phyloP scores from a whole-genome alignment of 2,888 invertebrate genomes.

The Drosophila diplacantha region DNA sequence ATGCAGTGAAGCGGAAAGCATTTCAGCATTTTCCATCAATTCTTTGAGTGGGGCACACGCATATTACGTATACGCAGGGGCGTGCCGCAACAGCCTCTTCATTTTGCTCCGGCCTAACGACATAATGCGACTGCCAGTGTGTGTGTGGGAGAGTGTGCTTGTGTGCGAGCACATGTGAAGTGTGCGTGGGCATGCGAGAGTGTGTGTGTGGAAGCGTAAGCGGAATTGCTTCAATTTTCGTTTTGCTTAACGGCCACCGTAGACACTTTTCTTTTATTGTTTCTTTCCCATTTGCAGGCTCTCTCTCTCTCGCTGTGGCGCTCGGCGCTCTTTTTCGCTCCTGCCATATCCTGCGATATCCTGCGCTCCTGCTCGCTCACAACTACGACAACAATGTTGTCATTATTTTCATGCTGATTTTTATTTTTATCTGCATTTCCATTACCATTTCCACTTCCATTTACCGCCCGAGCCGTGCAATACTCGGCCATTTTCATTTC shows the following conservation, averaged over 20 bases:
- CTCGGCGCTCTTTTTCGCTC: constrained; percentile 20
- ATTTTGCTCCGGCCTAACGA: constrained; percentile 67
- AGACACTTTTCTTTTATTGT: constrained; percentile 74
- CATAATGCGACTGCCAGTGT: constrained; percentile 47
- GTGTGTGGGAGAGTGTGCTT: constrained; percentile 22
- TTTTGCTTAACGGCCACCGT: constrained; percentile 69
- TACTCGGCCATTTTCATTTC: constrained; percentile 34
- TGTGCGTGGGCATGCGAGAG: constrained; percentile 15
- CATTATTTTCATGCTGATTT: constrained; percentile 73
- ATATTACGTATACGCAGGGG: constrained; percentile 68
- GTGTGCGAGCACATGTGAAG: constrained; percentile 17
- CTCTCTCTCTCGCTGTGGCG: not conserved
- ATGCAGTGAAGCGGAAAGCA: constrained; percentile 72
- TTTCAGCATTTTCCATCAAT: constrained; percentile 73
- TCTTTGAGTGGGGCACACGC: constrained; percentile 49
- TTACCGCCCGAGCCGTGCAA: constrained; percentile 20
- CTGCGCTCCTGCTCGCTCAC: constrained; percentile 2
- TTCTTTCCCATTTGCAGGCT: constrained; percentile 49
- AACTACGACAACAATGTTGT: constrained; percentile 51
- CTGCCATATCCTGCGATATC: constrained; percentile 7
- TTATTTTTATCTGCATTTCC: constrained; percentile 73
- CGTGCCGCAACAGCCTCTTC: constrained; percentile 69
- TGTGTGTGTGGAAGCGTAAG: constrained; percentile 42
- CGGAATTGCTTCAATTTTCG: constrained; percentile 72
- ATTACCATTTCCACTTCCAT: constrained; percentile 63